Base-by-base conservation (phyloP, 2,797 vertebrate species). In the Gallirallus australis region DNA sequence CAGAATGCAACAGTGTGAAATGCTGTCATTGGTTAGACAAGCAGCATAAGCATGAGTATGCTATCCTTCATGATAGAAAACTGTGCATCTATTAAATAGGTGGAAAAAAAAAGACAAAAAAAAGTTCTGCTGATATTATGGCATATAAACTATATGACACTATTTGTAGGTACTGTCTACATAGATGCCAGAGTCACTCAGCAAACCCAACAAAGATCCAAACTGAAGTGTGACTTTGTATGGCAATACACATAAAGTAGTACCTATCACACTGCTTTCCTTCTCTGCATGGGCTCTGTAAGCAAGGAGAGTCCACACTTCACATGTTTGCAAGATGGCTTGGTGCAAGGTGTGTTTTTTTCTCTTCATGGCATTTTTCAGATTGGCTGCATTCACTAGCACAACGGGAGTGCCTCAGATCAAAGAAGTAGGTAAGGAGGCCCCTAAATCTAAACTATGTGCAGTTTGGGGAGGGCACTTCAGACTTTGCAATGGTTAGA, bases 201-300 rank as follows among this genome's bases (percentile, higher is more conserved):
- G 59, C 28, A 93, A 73, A 88, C 20, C 37, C 82, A 37, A 23
- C 21, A 15, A 65, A 66, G 42, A 68, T 63, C 20, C 53, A 54
- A 15, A 52, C 30, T 53, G 28, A 45, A 71, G 39, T 52, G 71
- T 45, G 40, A 28, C 28, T n/a, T 31, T 45, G 11, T 52, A 59
- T 28, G 37, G 40, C 53, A 66, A 21, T 18, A n/a, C 6, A 27
- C 7, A 28, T 24, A 47, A 60, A 82, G 35, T 27, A 50, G 31
- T 33, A 52, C 9, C 33, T n/a, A 11, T 15, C 9, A 2, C 17
- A 5, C 8, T 56, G 25, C 31, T 52, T 82, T 56, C 8, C 5
- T 54, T 60, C 31, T 54, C 37, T 47, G 20, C 1, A 1, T 0
- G 0, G 20, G 42, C 14, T 50, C 21, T 39, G 31, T 1, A 47